Evolutionary conservation across 2,888 invertebrate species (phyloP).

Genomic region (Venusia cambrica): DNA sequence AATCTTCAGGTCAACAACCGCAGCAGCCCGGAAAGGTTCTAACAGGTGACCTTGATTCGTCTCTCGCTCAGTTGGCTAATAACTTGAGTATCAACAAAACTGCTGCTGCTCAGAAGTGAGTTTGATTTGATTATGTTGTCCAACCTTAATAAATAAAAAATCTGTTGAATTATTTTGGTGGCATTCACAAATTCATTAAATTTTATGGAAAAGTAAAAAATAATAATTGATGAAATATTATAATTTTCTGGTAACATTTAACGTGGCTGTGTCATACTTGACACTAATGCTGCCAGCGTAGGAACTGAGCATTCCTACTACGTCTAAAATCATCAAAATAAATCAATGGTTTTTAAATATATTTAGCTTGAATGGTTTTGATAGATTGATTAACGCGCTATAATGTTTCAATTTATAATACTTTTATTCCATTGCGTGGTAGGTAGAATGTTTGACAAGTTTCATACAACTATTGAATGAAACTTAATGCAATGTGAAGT

Average conservation of each 20-base stretch:
- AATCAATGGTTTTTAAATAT: conserved; percentile 8
- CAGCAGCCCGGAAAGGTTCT: conserved; percentile 86
- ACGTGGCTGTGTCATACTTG: no score
- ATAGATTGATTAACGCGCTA: conserved; percentile 23
- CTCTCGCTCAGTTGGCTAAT: conserved; percentile 95
- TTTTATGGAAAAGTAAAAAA: neutral
- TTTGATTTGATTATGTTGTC: conserved; percentile 5
- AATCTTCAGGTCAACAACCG: conserved; percentile 55
- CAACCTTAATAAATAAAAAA: no score
- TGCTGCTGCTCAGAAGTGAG: conserved; percentile 86
- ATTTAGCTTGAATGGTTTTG: conserved; percentile 16
- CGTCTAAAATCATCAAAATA: conserved; percentile 6
- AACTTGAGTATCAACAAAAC: conserved; percentile 94
- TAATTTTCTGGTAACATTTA: conserved; percentile 9
- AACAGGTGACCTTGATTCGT: conserved; percentile 96
- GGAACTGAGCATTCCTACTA: no score
- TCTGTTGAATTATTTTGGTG: conserved; percentile 22
- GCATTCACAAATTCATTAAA: conserved; percentile 1
- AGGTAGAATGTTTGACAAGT: conserved; percentile 41
- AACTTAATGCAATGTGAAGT: conserved; percentile 31
- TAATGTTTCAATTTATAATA: conserved; percentile 18
- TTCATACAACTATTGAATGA: conserved; percentile 33
- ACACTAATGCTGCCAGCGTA: neutral
- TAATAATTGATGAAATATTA: conserved; percentile 1
- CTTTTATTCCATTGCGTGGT: conserved; percentile 35